Evolutionary conservation across 2,797 vertebrate genomes (phyloP).

Genomic region (Pseudochaenichthys georgianus): DNA sequence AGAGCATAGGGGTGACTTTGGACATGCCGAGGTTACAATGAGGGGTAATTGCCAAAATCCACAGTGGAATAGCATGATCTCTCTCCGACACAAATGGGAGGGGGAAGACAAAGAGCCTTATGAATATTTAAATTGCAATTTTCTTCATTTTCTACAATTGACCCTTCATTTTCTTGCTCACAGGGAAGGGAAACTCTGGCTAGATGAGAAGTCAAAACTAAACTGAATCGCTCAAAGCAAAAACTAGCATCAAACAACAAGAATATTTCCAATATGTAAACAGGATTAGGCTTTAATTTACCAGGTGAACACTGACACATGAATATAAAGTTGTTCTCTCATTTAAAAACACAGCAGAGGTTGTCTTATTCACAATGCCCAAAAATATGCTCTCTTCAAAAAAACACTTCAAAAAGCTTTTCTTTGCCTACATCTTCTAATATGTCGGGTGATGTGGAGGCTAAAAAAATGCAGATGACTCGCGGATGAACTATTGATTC

Average conservation of each 20-base stretch:
- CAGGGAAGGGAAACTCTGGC: constrained; percentile 23
- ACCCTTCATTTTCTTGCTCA: constrained; percentile 51
- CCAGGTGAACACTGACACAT: constrained; percentile 33
- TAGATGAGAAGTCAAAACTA: constrained; percentile 41
- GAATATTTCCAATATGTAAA: constrained; percentile 41
- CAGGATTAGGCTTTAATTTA: constrained; percentile 37
- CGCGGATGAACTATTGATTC: constrained; percentile 53
- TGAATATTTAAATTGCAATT: constrained; percentile 86
- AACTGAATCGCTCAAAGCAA: constrained; percentile 53
- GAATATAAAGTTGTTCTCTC: too few species aligned
- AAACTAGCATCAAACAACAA: constrained; percentile 46
- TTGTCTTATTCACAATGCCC: background rate
- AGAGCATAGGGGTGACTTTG: constrained; percentile 70
- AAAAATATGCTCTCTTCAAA: constrained; percentile 12
- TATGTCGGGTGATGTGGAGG: constrained; percentile 20
- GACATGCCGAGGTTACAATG: constrained; percentile 73
- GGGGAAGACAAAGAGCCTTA: constrained; percentile 79
- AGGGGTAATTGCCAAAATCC: constrained; percentile 83
- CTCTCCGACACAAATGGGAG: constrained; percentile 66
- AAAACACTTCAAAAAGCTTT: constrained; percentile 25
- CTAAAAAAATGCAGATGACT: constrained; percentile 28
- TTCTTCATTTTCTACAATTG: constrained; percentile 81
- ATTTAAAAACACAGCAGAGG: too few species aligned
- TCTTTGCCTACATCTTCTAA: constrained; percentile 1
- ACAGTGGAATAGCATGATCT: constrained; percentile 74